Conservation (phyloP, 2,113 vertebrate genomes). For the Zeus faber region DNA sequence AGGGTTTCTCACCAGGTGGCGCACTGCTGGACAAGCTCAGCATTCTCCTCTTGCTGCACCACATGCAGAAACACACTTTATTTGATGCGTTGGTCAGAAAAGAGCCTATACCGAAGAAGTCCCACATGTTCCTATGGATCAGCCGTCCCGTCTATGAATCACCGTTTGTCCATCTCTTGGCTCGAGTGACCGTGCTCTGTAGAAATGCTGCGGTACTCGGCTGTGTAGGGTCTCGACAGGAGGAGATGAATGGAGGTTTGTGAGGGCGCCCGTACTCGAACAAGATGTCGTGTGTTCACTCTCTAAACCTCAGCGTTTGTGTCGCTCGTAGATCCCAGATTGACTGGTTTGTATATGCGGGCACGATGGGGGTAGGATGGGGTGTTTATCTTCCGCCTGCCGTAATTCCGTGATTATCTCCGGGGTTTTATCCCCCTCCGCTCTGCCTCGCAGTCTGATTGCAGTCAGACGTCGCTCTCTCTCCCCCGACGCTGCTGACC, state of each 20-base stretch:
- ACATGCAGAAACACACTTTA: conserved; percentile 4
- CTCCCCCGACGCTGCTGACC: conserved; percentile 40
- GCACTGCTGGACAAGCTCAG: conserved; percentile 6
- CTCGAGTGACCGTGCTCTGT: conserved; percentile 39
- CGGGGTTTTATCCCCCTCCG: conserved; percentile 36
- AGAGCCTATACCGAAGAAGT: conserved; percentile 11
- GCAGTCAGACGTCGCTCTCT: too few relatives aligned
- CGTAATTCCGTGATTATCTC: conserved; percentile 59
- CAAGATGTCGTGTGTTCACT: conserved; percentile 52
- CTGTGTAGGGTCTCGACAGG: conserved; percentile 56
- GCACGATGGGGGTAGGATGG: conserved; percentile 22
- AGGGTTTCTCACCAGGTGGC: conserved; percentile 41
- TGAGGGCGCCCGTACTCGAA: conserved; percentile 42
- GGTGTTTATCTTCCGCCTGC: conserved; percentile 61
- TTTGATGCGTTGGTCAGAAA: conserved; percentile 12
- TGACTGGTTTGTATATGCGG: conserved; percentile 42
- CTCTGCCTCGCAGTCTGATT: conserved; percentile 11
- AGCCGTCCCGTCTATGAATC: conserved; percentile 32
- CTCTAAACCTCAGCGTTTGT: conserved; percentile 57
- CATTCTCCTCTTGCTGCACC: neutral
- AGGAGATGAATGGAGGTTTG: conserved; percentile 61
- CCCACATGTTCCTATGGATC: conserved; percentile 21
- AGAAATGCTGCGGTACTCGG: conserved; percentile 59
- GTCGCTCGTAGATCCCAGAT: conserved; percentile 62
- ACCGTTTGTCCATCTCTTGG: conserved; percentile 41